Evolutionary conservation across 2,113 vertebrate species (phyloP).

Genomic region (Halcyon malimbica): DNA sequence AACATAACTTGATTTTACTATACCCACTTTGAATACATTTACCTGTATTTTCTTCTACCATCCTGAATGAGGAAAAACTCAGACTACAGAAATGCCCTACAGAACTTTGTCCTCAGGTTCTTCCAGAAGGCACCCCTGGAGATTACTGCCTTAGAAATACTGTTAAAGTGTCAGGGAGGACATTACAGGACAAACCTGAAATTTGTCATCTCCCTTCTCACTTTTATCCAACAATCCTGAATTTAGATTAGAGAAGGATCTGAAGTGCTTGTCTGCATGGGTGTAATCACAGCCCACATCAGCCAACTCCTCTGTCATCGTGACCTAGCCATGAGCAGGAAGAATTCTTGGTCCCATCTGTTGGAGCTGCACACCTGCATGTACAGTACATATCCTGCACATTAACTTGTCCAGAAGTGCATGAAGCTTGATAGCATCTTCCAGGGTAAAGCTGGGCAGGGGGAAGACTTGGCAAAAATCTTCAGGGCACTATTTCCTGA

Average conservation of each 20-base stretch:
- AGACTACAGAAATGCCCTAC: not conserved
- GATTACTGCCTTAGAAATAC: not conserved
- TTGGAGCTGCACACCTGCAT: not conserved
- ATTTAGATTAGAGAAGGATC: not conserved
- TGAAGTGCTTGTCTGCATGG: rapidly evolving
- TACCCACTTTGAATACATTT: not conserved
- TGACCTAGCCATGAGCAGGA: not conserved
- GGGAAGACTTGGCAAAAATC: not conserved
- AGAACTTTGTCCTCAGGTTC: not conserved
- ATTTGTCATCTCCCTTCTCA: not conserved
- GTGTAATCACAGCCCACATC: not conserved
- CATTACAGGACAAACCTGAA: not conserved
- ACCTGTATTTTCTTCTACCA: not conserved
- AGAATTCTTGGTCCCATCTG: not conserved
- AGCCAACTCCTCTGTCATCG: rapidly evolving
- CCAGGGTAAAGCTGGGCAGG: not conserved
- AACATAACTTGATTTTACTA: not conserved
- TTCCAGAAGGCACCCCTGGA: not conserved
- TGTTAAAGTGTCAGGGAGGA: not conserved
- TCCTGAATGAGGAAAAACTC: not conserved
- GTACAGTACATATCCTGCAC: rapidly evolving
- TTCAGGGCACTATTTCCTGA: not conserved
- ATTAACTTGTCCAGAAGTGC: not conserved
- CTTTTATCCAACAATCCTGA: not conserved
- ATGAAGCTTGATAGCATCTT: not conserved